These are phyloP conservation scores for Mythimna albipuncta DNA, from an alignment of 2,888 invertebrate genomes.

Conservation along the genomic window DNA sequence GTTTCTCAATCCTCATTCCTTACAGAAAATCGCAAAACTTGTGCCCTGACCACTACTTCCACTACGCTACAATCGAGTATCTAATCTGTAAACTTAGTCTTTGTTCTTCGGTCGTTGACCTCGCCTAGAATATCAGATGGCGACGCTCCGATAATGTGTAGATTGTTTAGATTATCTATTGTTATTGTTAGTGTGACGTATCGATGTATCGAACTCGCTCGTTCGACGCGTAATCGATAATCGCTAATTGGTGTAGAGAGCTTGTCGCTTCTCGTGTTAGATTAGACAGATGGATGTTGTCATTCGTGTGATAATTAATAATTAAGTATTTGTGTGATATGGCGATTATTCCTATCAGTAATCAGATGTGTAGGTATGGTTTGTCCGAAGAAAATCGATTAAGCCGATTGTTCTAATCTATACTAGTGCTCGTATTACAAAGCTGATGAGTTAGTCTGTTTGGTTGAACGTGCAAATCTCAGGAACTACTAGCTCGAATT, in stretches of 20 bases:
- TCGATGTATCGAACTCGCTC: constrained; percentile 40
- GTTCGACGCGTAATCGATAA: constrained; percentile 36
- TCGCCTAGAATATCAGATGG: constrained; percentile 64
- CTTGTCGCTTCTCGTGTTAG: constrained; percentile 8
- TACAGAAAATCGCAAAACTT: constrained; percentile 56
- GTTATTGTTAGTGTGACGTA: constrained; percentile 49
- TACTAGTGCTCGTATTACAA: too few relatives aligned
- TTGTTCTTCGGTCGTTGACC: constrained; percentile 52
- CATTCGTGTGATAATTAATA: not conserved
- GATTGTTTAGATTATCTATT: constrained; percentile 66
- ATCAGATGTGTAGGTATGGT: not conserved
- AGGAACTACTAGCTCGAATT: too few relatives aligned
- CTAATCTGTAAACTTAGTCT: constrained; percentile 51
- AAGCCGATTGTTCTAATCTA: too few relatives aligned
- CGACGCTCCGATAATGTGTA: constrained; percentile 55
- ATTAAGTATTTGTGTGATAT: not conserved
- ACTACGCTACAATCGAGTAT: constrained; percentile 26
- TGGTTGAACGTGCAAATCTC: too few relatives aligned
- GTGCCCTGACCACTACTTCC: constrained; percentile 37
- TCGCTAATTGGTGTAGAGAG: constrained; percentile 35
- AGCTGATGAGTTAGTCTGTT: too few relatives aligned
- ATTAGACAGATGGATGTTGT: not conserved
- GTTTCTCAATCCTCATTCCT: constrained; percentile 28
- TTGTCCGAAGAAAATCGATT: not conserved
- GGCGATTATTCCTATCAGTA: constrained; percentile 1